A percentile compares a stretch with the other conserved stretches of the same genome.
These are phyloP conservation scores for Ptilorrhoa leucosticta DNA, from an alignment of 2,113 vertebrate species.

Conservation along the genomic window DNA sequence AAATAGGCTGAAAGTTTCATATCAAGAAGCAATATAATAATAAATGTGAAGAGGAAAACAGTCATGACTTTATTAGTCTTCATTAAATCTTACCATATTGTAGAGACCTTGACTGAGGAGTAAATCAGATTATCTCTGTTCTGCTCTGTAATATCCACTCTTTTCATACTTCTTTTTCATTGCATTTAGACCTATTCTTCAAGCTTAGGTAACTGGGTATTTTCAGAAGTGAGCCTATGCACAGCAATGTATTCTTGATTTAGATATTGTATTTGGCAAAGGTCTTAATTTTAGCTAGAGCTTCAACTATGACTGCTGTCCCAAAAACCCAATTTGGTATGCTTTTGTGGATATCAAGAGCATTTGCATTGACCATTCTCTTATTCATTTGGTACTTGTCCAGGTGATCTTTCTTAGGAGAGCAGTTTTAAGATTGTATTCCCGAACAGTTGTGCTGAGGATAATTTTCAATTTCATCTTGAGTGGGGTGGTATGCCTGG, in stretches of 20 bases:
- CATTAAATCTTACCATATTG: neutral
- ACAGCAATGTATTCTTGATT: neutral
- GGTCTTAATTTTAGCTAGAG: neutral
- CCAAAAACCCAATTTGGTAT: neutral
- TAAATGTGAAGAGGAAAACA: neutral
- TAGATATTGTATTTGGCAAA: neutral
- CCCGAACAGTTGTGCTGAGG: neutral
- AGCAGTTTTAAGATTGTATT: neutral
- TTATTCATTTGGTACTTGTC: neutral
- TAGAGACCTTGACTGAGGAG: neutral
- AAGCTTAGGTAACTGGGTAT: neutral
- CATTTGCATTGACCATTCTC: neutral
- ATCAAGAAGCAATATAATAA: neutral
- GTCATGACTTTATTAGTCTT: neutral
- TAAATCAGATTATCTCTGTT: neutral
- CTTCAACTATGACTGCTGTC: neutral
- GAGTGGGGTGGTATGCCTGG: neutral
- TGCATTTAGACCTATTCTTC: neutral
- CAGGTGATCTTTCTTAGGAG: neutral
- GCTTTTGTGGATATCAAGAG: neutral
- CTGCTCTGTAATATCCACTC: neutral
- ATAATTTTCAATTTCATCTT: neutral
- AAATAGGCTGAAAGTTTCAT: neutral
- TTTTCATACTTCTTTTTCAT: neutral
- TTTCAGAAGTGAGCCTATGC: neutral